These are phyloP conservation scores for Onychostruthus taczanowskii DNA, from an alignment of 2,113 vertebrate genomes.

Conservation along the genomic window DNA sequence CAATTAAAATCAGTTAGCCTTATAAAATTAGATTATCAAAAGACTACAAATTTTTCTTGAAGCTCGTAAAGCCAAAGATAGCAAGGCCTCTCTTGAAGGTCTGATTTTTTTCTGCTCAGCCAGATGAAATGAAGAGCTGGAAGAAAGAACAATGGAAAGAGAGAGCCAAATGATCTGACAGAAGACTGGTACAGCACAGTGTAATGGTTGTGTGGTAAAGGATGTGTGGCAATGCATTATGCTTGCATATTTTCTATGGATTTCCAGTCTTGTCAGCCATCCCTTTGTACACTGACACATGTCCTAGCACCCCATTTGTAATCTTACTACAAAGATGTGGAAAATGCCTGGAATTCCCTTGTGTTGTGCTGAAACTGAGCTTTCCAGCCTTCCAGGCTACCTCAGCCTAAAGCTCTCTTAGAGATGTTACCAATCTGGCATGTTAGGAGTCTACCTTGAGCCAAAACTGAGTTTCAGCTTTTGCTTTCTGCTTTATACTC, in stretches of 20 bases:
- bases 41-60: background rate
- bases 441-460: background rate
- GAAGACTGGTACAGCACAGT: accelerated
- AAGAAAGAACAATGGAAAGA: background rate
- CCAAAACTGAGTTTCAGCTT: background rate
- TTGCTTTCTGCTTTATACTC: background rate
- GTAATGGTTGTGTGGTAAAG: background rate
- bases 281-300: background rate
- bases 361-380: background rate
- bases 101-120: background rate
- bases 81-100: background rate
- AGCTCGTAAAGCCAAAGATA: background rate
- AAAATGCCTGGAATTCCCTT: background rate
- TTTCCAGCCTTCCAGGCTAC: background rate
- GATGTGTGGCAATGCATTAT: background rate
- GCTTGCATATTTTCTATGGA: background rate
- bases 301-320: background rate
- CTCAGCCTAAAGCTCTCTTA: background rate
- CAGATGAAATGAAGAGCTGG: background rate
- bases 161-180: background rate
- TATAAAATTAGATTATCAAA: background rate
- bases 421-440: background rate
- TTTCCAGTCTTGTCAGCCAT: background rate
- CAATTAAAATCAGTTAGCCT: background rate
- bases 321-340: background rate